A percentile compares a stretch with the other conserved stretches of the same genome.
Evolutionary conservation across 2,797 vertebrate genomes (phyloP).

Genomic region (Apogon talboti): DNA sequence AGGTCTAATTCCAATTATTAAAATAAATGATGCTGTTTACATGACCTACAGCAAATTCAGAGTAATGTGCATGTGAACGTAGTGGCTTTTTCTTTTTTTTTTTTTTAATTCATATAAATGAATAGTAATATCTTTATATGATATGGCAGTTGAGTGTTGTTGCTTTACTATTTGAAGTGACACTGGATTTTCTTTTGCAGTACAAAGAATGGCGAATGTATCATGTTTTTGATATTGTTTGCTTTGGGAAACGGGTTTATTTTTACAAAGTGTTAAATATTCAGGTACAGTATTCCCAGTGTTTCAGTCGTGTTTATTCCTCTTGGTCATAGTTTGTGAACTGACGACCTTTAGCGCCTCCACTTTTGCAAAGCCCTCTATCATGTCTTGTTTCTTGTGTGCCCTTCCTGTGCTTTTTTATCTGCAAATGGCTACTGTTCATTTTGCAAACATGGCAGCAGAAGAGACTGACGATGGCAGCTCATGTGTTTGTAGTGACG

Average conservation of each 20-base stretch:
- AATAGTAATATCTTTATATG: slow-evolving; percentile 26
- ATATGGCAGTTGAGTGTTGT: slow-evolving; percentile 28
- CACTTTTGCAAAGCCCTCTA: slow-evolving; percentile 18
- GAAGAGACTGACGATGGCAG: slow-evolving; percentile 33
- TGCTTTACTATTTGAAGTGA: slow-evolving; percentile 28
- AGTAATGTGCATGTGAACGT: too few relatives aligned
- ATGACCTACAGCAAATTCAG: too few relatives aligned
- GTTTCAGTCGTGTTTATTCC: slow-evolving; percentile 13
- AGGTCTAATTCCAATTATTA: too few relatives aligned
- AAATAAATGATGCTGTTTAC: too few relatives aligned
- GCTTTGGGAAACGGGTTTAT: slow-evolving; percentile 55
- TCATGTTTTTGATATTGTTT: slow-evolving; percentile 47
- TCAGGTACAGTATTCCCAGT: slow-evolving; percentile 38
- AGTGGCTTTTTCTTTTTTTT: too few relatives aligned
- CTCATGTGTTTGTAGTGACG: slow-evolving; percentile 6
- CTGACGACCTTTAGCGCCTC: slow-evolving; percentile 44
- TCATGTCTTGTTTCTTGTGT: slow-evolving; percentile 10
- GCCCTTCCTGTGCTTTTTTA: slow-evolving; percentile 5
- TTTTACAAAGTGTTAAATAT: slow-evolving; percentile 47
- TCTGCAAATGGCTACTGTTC: background rate
- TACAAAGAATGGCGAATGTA: slow-evolving; percentile 61
- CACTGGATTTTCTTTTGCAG: slow-evolving; percentile 44
- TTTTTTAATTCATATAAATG: slow-evolving; percentile 12
- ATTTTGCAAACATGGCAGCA: slow-evolving; percentile 22
- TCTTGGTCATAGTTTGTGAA: slow-evolving; percentile 22